These are phyloP conservation scores for Morpho deidamia DNA, from an alignment of 2,888 invertebrate species.

Conservation along the genomic window DNA sequence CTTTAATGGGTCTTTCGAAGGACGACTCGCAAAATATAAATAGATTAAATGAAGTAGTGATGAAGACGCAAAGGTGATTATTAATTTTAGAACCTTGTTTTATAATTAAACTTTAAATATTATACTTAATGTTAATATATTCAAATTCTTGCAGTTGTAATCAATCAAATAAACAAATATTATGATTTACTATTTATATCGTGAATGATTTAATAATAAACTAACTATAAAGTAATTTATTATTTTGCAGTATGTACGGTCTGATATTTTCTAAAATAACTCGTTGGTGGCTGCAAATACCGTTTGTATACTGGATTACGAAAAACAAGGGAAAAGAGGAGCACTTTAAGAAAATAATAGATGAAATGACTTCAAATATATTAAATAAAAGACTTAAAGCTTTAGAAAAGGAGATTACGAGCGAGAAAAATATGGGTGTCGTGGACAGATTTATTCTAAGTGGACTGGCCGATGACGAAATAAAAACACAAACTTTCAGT, in stretches of 20 bases:
- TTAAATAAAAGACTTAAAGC: slow-evolving; percentile 37
- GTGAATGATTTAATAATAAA: neutral
- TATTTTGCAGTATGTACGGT: slow-evolving; percentile 41
- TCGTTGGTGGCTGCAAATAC: slow-evolving; percentile 58
- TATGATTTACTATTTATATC: too few species aligned
- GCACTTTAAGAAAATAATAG: slow-evolving; percentile 30
- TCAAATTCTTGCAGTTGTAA: too few species aligned
- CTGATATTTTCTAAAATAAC: slow-evolving; percentile 51
- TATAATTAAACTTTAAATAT: neutral
- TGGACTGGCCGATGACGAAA: slow-evolving; percentile 41
- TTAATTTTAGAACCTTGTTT: neutral
- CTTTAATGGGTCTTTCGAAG: slow-evolving; percentile 57
- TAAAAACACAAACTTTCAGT: slow-evolving; percentile 45
- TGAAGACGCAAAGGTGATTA: slow-evolving; percentile 41
- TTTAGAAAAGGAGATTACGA: slow-evolving; percentile 22
- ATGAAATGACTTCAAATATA: slow-evolving; percentile 42
- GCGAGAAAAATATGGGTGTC: slow-evolving; percentile 41
- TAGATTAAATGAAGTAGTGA: slow-evolving; percentile 42
- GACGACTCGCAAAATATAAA: slow-evolving; percentile 42
- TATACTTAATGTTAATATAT: too few species aligned
- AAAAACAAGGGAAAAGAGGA: slow-evolving; percentile 37
- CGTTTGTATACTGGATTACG: slow-evolving; percentile 43
- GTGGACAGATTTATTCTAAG: slow-evolving; percentile 51
- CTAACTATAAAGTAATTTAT: neutral
- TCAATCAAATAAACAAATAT: too few species aligned